phyloP scores from a whole-genome alignment of 2,113 vertebrate genomes.

The Tachuris rubrigastra region DNA sequence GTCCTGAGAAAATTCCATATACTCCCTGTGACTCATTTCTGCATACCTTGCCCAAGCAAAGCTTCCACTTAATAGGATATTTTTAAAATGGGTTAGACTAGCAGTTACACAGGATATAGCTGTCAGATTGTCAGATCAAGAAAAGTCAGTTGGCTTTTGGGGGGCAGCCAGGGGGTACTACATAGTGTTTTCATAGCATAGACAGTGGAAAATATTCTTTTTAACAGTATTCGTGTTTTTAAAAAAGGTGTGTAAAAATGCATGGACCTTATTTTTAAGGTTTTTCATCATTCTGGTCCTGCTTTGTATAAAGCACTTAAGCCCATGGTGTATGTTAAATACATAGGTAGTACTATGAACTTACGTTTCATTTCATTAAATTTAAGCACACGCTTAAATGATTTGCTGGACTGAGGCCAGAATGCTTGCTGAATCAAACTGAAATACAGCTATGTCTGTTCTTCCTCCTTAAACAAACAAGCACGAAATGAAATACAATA shows the following conservation, averaged over 20 bases:
- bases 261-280: not conserved
- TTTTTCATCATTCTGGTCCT: constrained; percentile 5
- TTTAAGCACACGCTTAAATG: constrained; percentile 28
- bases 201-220: constrained; percentile 52
- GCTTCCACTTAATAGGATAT: constrained; percentile 43
- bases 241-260: not conserved
- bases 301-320: constrained; percentile 22
- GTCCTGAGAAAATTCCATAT: constrained; percentile 60
- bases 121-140: constrained; percentile 43
- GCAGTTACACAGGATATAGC: constrained; percentile 55
- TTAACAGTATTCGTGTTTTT: not conserved
- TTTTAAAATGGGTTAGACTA: constrained; percentile 42
- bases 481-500: constrained; percentile 53
- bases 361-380: constrained; percentile 40
- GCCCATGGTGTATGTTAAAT: not conserved
- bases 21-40: constrained; percentile 57
- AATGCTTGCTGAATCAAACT: constrained; percentile 41
- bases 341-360: not conserved
- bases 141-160: not conserved
- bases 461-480: constrained; percentile 51
- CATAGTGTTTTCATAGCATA: not conserved
- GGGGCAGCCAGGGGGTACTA: not conserved
- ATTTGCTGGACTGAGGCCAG: constrained; percentile 37
- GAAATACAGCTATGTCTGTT: constrained; percentile 41
- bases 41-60: constrained; percentile 57